phyloP scores from a whole-genome alignment of 1,140 invertebrate genomes.

The Cyrtorhinus lividipennis region DNA sequence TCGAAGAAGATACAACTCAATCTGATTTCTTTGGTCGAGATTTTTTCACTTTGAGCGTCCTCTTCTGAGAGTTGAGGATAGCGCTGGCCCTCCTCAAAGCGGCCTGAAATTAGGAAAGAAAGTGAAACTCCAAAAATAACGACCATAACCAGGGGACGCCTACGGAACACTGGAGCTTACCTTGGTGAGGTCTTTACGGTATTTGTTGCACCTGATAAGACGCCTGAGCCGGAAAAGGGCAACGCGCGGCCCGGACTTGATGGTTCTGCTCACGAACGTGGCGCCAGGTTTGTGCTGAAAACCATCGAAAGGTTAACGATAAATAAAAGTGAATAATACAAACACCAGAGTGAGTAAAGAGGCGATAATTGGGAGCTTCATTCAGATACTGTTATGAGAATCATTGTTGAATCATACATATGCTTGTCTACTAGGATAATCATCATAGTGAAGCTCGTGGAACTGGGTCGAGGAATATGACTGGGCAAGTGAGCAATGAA shows the following conservation, averaged over 20 bases:
- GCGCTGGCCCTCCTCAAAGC: constrained; percentile 80
- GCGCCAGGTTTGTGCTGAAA: constrained; percentile 59
- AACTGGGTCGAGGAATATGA: too few relatives aligned
- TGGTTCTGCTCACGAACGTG: constrained; percentile 49
- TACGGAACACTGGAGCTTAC: constrained; percentile 31
- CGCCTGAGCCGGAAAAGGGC: constrained; percentile 69
- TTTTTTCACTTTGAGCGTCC: constrained; percentile 24
- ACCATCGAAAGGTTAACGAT: neutral
- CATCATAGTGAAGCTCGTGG: too few relatives aligned
- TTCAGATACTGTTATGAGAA: too few relatives aligned
- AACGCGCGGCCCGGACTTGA: constrained; percentile 72
- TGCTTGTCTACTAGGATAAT: too few relatives aligned
- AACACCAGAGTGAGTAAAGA: constrained; percentile 12
- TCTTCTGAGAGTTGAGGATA: constrained; percentile 72
- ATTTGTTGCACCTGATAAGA: constrained; percentile 60
- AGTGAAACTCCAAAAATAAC: neutral
- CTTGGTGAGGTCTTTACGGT: constrained; percentile 77
- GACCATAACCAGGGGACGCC: neutral
- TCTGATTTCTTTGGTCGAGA: constrained; percentile 25
- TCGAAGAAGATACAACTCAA: constrained; percentile 20
- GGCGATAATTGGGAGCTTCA: neutral
- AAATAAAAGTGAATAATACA: too few relatives aligned
- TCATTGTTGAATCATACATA: neutral
- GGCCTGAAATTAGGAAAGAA: constrained; percentile 38
- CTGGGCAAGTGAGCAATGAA: too few relatives aligned